Evolutionary conservation across 2,113 vertebrate species (phyloP).

Genomic region (Guaruba guarouba): DNA sequence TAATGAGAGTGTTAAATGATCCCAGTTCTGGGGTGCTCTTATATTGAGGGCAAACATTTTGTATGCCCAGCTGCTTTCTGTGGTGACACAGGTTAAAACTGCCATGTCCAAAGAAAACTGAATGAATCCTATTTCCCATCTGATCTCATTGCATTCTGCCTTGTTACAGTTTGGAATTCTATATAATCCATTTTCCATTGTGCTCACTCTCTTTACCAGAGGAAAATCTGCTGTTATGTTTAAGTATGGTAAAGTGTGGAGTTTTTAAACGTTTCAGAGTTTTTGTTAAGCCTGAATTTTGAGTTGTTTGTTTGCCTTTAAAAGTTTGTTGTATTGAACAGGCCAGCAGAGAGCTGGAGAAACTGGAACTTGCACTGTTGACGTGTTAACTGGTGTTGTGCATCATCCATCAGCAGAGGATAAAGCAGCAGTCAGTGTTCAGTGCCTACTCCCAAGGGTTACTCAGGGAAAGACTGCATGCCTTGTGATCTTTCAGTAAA

Average conservation of each 20-base stretch:
- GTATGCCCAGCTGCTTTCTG: conserved; percentile 12
- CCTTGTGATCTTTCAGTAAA: background rate
- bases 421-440: background rate
- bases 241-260: background rate
- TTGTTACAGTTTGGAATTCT: background rate
- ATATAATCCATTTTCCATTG: background rate
- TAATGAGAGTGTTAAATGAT: conserved; percentile 1
- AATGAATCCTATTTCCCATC: background rate
- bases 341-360: background rate
- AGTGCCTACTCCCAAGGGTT: background rate
- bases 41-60: background rate
- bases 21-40: background rate
- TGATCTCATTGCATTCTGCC: background rate
- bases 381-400: conserved; percentile 18
- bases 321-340: background rate
- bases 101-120: background rate
- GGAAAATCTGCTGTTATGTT: background rate
- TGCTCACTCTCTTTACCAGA: background rate
- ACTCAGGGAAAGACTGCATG: background rate
- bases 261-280: background rate
- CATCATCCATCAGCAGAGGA: conserved; percentile 9
- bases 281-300: background rate
- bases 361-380: background rate
- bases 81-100: background rate
- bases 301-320: background rate